phyloP scores from a whole-genome alignment of 2,888 invertebrate species.

The Orchesellides sinensis region DNA sequence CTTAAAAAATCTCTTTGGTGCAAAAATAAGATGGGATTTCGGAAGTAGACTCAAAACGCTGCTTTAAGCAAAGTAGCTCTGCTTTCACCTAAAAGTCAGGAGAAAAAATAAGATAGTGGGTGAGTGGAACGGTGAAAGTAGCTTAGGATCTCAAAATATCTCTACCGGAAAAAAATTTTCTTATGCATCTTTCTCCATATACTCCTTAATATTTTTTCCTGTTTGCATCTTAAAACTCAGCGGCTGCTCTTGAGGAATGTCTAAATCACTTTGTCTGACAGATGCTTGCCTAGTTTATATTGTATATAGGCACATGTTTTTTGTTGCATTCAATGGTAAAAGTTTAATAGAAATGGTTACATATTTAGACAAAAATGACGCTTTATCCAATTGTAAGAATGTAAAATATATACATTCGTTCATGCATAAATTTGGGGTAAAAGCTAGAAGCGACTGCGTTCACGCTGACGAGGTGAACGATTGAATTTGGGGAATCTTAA shows the following conservation, averaged over 20 bases:
- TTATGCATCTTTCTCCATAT: constrained; percentile 5
- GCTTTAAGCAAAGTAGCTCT: constrained; percentile 11
- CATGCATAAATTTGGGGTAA: constrained; percentile 23
- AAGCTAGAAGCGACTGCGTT: background rate
- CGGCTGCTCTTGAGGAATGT: background rate
- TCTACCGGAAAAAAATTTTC: constrained; percentile 6
- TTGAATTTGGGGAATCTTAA: constrained; percentile 57
- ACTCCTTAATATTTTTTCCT: constrained; percentile 21
- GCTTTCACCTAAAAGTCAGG: background rate
- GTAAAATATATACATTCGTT: constrained; percentile 22
- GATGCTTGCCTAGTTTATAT: background rate
- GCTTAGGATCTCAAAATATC: constrained; percentile 14
- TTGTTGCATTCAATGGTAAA: background rate
- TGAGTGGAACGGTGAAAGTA: constrained; percentile 33
- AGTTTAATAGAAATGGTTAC: constrained; percentile 7
- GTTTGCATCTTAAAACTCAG: background rate
- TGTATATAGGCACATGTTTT: background rate
- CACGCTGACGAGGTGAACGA: constrained; percentile 12
- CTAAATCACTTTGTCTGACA: constrained; percentile 2
- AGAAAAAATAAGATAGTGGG: background rate
- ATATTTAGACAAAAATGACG: no score
- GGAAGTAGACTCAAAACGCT: background rate
- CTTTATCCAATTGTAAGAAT: constrained; percentile 8
- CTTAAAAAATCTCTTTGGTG: background rate
- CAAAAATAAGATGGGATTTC: constrained; percentile 16